These are phyloP conservation scores for Drymodes brunneopygia DNA, from an alignment of 2,113 vertebrate species.

Conservation along the genomic window DNA sequence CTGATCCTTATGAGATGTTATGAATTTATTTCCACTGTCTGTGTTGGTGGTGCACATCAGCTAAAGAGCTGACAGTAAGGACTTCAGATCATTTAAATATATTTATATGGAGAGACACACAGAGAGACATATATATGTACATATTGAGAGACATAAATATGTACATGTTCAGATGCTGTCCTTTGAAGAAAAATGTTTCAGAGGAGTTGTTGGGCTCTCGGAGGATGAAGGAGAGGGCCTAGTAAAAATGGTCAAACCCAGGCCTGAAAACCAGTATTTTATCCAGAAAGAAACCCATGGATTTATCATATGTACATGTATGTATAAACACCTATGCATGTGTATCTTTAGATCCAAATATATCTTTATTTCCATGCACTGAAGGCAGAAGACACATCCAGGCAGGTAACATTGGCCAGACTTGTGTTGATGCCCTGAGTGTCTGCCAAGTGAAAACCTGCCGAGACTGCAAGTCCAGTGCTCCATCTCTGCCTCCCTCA, in stretches of 20 bases:
- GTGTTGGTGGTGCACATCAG: neutral
- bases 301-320: neutral
- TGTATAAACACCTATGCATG: neutral
- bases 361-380: neutral
- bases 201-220: neutral
- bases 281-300: neutral
- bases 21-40: neutral
- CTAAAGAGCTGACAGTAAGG: neutral
- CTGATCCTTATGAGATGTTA: neutral
- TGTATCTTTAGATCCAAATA: neutral
- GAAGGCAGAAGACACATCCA: neutral
- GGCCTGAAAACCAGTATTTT: neutral
- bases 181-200: neutral
- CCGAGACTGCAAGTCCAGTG: accelerated
- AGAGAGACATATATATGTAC: neutral
- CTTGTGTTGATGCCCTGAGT: neutral
- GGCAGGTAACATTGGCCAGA: neutral
- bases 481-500: neutral
- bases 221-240: neutral
- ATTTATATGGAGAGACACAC: neutral
- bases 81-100: neutral
- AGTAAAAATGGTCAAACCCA: neutral
- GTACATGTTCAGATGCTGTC: neutral
- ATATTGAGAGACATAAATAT: neutral
- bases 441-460: neutral